Conservation (phyloP, 1,140 invertebrate species). For the Bombus balteatus region DNA sequence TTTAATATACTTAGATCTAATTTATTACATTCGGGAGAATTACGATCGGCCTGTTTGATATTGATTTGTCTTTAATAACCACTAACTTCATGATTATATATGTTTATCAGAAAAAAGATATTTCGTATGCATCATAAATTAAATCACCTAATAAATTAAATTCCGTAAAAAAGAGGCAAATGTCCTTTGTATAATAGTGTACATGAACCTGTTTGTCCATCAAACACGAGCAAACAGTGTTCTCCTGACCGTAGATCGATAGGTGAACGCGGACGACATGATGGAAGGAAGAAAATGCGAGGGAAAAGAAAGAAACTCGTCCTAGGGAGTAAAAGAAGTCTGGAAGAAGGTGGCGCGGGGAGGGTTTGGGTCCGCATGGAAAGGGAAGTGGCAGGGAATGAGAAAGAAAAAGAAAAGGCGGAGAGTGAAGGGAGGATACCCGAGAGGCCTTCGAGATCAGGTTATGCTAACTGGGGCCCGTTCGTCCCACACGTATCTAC, state of each 20-base stretch:
- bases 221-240: background rate
- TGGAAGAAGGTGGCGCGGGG: background rate
- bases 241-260: background rate
- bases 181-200: no score
- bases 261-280: background rate
- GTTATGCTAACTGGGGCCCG: constrained; percentile 80
- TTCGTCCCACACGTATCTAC: constrained; percentile 63
- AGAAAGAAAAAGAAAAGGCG: constrained; percentile 16
- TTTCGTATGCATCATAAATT: no score
- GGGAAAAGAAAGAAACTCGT: constrained; percentile 1
- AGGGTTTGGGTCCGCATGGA: background rate
- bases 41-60: no score
- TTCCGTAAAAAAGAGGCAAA: no score
- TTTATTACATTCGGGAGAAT: no score
- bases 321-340: background rate
- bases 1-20: no score
- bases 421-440: constrained; percentile 57
- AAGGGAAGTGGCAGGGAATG: background rate
- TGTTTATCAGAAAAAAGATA: no score
- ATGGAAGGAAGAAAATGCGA: background rate
- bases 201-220: background rate
- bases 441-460: constrained; percentile 74
- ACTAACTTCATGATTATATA: no score
- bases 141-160: no score
- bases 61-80: no score